phyloP scores from a whole-genome alignment of 2,797 vertebrate species.

The Crypturellus tataupa region DNA sequence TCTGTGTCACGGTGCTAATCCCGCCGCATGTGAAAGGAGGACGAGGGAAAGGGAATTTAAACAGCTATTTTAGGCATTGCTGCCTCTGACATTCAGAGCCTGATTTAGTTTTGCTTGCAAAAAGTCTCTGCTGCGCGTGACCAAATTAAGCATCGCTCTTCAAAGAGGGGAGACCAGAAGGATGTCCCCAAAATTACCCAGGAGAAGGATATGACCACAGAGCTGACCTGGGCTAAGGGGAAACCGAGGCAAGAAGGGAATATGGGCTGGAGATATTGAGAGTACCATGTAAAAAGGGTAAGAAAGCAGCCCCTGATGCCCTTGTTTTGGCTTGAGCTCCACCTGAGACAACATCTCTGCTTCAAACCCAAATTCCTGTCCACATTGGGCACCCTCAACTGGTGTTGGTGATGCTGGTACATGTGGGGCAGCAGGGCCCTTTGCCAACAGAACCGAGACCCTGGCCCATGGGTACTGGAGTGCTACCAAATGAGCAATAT shows the following conservation, averaged over 20 bases:
- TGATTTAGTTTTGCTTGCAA: neutral
- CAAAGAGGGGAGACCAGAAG: neutral
- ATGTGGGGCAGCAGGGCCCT: neutral
- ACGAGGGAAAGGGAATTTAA: neutral
- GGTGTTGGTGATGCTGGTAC: neutral
- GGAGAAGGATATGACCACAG: neutral
- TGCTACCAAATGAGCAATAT: neutral
- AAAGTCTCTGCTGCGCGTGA: neutral
- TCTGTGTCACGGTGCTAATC: neutral
- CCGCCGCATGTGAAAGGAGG: neutral
- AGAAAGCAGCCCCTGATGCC: too few relatives aligned
- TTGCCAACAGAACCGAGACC: rapidly evolving
- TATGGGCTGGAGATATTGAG: neutral
- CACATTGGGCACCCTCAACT: neutral
- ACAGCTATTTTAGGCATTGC: neutral
- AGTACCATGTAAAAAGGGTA: too few relatives aligned
- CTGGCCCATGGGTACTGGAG: rapidly evolving
- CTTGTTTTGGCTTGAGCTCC: too few relatives aligned
- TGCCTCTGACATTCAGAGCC: neutral
- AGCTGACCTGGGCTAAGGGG: neutral
- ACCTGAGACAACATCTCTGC: too few relatives aligned
- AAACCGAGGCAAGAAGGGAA: neutral
- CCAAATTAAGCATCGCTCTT: neutral
- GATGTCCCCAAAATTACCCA: too few relatives aligned
- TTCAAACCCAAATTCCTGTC: neutral